Conservation (phyloP, 2,113 vertebrate genomes). For the Ceyx melanurus region DNA sequence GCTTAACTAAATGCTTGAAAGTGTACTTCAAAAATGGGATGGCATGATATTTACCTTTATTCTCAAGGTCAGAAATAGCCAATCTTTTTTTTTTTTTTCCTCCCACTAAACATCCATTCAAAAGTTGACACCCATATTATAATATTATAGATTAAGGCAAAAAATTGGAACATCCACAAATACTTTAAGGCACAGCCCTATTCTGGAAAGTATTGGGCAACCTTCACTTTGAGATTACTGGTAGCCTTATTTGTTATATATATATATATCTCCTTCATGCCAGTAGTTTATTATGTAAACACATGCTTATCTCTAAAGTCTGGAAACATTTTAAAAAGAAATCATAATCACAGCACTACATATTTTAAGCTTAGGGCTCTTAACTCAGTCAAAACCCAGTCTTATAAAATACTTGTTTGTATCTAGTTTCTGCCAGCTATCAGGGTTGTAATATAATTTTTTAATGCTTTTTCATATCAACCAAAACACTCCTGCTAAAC, state of each 20-base stretch:
- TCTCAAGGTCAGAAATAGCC: neutral
- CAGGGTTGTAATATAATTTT: neutral
- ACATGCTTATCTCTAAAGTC: neutral
- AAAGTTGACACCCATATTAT: neutral
- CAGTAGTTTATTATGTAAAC: slow-evolving; percentile 21
- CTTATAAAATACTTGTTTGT: neutral
- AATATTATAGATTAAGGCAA: neutral
- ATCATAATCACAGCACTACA: neutral
- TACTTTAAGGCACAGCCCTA: neutral
- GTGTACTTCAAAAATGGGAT: neutral
- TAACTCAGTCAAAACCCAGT: neutral
- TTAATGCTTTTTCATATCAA: neutral
- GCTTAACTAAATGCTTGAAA: neutral
- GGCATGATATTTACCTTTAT: neutral
- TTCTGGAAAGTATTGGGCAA: neutral
- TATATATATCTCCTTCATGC: neutral
- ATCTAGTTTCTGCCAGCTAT: neutral
- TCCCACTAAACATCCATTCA: neutral
- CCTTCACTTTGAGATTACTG: neutral
- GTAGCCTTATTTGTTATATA: neutral
- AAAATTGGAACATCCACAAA: neutral
- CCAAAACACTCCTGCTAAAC: neutral
- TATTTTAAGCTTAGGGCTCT: neutral
- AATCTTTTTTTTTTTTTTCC: neutral
- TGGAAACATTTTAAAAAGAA: neutral